Conservation (phyloP, 2,888 invertebrate species). For the Nomada flava region DNA sequence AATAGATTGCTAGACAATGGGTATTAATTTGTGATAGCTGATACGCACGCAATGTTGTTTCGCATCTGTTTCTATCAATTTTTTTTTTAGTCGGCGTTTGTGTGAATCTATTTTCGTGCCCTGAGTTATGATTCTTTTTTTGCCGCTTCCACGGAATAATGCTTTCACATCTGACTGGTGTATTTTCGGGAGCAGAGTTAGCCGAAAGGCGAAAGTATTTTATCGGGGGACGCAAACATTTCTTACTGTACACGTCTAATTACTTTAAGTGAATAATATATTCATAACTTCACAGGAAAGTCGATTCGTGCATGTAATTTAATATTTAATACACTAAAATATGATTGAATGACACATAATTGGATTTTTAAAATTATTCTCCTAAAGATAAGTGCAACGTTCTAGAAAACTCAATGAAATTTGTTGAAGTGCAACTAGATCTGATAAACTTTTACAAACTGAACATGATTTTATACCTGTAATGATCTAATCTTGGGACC, state of each 20-base stretch:
- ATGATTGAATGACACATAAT: too few species aligned
- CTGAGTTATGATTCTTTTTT: neutral
- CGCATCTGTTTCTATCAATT: neutral
- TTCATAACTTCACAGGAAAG: too few species aligned
- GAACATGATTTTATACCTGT: slow-evolving; percentile 69
- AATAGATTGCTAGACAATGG: neutral
- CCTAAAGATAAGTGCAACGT: too few species aligned
- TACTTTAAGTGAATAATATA: too few species aligned
- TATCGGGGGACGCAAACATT: neutral
- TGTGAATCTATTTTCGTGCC: neutral
- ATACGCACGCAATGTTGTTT: neutral
- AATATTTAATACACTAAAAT: too few species aligned
- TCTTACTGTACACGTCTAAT: too few species aligned
- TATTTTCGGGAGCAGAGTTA: neutral
- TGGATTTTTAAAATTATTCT: too few species aligned
- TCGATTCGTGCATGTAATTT: too few species aligned
- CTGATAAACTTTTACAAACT: too few species aligned
- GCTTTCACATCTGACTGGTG: neutral
- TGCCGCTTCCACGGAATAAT: too few species aligned
- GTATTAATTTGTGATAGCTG: neutral
- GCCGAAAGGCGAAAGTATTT: neutral
- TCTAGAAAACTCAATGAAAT: too few species aligned
- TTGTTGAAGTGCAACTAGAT: too few species aligned
- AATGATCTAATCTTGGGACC: slow-evolving; percentile 81
- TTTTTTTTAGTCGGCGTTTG: neutral